Evolutionary conservation across 2,888 invertebrate genomes (phyloP).

Genomic region (Eilema caniola): DNA sequence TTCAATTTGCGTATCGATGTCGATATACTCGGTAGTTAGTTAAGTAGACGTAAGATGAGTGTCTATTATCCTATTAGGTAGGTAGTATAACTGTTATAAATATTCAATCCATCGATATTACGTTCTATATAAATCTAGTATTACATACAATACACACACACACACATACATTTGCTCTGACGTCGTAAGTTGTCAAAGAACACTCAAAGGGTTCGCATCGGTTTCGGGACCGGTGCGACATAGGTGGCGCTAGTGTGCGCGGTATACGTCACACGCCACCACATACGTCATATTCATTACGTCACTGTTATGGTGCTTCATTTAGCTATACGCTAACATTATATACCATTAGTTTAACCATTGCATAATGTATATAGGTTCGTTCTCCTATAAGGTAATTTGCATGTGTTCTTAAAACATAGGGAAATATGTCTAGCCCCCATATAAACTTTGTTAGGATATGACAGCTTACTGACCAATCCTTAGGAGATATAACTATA

Average conservation of each 20-base stretch:
- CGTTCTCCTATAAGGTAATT: neutral
- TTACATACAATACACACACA: too few relatives aligned
- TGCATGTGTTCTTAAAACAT: neutral
- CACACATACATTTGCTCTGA: neutral
- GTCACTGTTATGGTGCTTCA: conserved; percentile 12
- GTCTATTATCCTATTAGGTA: conserved; percentile 11
- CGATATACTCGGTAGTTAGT: conserved; percentile 1
- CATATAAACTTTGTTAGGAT: neutral
- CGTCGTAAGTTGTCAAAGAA: conserved; percentile 22
- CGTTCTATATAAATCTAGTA: neutral
- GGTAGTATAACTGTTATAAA: neutral
- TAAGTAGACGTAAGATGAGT: conserved; percentile 8
- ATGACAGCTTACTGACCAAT: neutral
- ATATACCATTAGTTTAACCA: neutral
- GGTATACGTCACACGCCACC: conserved; percentile 22
- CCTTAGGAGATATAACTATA: neutral
- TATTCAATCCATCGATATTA: neutral
- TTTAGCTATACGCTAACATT: neutral
- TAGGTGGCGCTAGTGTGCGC: conserved; percentile 47
- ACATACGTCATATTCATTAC: conserved; percentile 8
- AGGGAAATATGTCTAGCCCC: neutral
- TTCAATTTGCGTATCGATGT: conserved; percentile 9
- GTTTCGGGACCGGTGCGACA: conserved; percentile 46
- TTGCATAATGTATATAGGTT: neutral
- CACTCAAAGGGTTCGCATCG: conserved; percentile 48